Evolutionary conservation across 2,797 vertebrate species (phyloP), one percentile per base, ranked within the genome.

Genomic region (Bufotes viridis): DNA sequence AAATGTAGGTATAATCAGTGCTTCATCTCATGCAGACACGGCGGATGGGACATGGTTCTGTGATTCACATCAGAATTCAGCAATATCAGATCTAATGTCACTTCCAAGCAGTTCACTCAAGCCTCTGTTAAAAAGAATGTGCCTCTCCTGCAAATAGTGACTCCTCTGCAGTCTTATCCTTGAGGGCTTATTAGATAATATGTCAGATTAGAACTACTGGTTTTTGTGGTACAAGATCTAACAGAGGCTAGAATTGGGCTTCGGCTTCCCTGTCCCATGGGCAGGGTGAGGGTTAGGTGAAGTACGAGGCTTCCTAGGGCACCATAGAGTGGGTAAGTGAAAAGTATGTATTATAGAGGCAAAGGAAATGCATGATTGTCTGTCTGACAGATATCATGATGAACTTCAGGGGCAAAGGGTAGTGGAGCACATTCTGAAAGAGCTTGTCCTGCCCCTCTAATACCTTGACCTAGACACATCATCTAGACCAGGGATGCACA

Each of bases 41-140:
- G 17, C 34, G 5, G 22, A 13, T 17, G 7, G 42, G 75, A 24
- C 51, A 78, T 76, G 13, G 49, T n/a, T 53, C 42, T 14, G 42
- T 51, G 42, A 75, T 3, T 2, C 22, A 75, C 42, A 22, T 75
- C 42, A 51, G 9, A 75, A 51, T n/a, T n/a, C 72, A n/a, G 72
- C 42, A 75, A 51, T 75, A 75, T 75, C 72, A 55, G 75, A 78
- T 78, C n/a, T 78, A n/a, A 15, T 78, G 75, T 78, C 75, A 78
- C 22, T 51, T 51, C 72, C 72, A 51, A 75, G 42, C 12, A 51
- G 10, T 78, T 78, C 75, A 49, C 75, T 2, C 24, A 14, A 7
- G 75, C 49, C 42, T 55, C 75, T 55, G 15, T n/a, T 75, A 53
- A 13, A 13, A 76, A 51, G 75, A 78, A 78, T 78, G 51, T 78